Conservation (phyloP, 2,888 invertebrate species). For the Nesidiocoris tenuis region DNA sequence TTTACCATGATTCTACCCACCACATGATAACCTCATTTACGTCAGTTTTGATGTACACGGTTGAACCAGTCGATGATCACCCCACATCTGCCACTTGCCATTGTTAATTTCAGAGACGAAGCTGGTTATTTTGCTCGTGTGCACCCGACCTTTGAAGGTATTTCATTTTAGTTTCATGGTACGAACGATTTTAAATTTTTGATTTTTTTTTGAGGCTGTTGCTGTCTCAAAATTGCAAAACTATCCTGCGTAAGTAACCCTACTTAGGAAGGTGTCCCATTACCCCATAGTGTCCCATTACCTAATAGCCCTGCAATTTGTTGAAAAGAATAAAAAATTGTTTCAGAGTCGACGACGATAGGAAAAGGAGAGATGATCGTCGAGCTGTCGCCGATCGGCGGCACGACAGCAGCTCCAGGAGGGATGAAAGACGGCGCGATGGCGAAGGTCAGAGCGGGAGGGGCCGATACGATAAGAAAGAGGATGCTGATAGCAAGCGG, state of each 20-base stretch:
- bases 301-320: not conserved
- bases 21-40: too few species aligned
- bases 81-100: too few species aligned
- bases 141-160: not conserved
- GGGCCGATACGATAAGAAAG: constrained; percentile 56
- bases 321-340: too few species aligned
- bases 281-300: not conserved
- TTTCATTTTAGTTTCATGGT: not conserved
- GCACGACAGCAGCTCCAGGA: constrained; percentile 29
- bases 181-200: too few species aligned
- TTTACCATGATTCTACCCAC: too few species aligned
- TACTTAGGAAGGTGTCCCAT: too few species aligned
- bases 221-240: too few species aligned
- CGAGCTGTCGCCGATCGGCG: constrained; percentile 16
- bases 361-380: constrained; percentile 21
- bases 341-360: constrained; percentile 19
- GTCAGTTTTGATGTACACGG: too few species aligned
- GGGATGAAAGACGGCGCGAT: constrained; percentile 28
- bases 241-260: too few species aligned
- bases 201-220: too few species aligned
- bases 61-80: too few species aligned
- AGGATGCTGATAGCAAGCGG: constrained; percentile 57
- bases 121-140: not conserved
- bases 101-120: not conserved
- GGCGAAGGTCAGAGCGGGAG: constrained; percentile 53